Base-by-base conservation (phyloP, 2,797 vertebrate genomes). In the Catostomus latipinnis region DNA sequence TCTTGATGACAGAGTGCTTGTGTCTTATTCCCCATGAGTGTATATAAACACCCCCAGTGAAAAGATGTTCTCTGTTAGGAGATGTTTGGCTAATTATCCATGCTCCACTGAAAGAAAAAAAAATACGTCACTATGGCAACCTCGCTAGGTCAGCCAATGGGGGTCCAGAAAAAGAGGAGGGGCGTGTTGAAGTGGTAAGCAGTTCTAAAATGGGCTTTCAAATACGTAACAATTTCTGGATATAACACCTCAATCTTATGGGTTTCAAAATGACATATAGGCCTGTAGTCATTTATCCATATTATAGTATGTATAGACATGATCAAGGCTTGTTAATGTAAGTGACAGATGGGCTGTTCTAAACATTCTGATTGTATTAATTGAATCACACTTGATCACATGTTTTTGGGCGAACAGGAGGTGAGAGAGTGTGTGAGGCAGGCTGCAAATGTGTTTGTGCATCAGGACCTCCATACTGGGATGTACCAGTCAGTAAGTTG, bases 81-180 rank as follows among this genome's bases (percentile, higher is more conserved):
- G 71, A 78, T 81, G 76, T 81, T 85, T 74, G 56, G 86, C 90
- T 90, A 90, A 93, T 94, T 92, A 91, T 91, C 89, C 91, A 92
- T 88, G 90, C 90, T 87, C 91, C 85, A 88, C 85, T 93, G 89
- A 88, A 46, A 34, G 22, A 2, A 34, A 34, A 34, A 34, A 34
- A 81, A 87, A 84, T 18, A 67, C 5, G 92, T 94, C 89, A 90
- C 93, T 89, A 93, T 93, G 93, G 85, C 92, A 93, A 94, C 93
- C 88, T 79, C 81, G 92, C 87, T 92, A 91, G 93, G 92, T 93
- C 94, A 94, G 81, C 93, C 93, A 94, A 93, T 93, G 84, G 83
- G 81, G 88, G 71, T 74, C 71, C 71, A 56, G 6, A 16, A 60
- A 34, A 34, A 79, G 63, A 69, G 49, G 74, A 89, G 90, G 66